Evolutionary conservation across 2,113 vertebrate genomes (phyloP).

Genomic region (Drymodes brunneopygia): DNA sequence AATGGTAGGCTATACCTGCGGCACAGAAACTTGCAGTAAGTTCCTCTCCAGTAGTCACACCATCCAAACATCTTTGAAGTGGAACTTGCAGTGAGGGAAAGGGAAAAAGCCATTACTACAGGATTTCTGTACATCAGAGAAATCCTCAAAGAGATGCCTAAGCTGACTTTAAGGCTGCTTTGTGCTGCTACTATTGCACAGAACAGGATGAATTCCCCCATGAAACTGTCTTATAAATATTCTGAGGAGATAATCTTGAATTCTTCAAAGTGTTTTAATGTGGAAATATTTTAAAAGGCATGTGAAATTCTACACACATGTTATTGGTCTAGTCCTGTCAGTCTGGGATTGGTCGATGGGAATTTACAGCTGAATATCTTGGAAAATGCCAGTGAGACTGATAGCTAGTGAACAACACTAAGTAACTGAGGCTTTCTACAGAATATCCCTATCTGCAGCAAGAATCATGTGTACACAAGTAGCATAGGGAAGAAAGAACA

Average conservation of each 20-base stretch:
- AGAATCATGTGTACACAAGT: background rate
- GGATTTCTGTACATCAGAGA: conserved; percentile 26
- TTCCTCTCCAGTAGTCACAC: background rate
- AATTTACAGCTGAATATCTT: background rate
- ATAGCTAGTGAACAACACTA: background rate
- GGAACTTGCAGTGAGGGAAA: background rate
- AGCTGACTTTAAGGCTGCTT: conserved; percentile 49
- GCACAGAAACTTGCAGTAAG: background rate
- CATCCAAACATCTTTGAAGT: background rate
- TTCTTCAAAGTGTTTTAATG: conserved; percentile 15
- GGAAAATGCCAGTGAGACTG: background rate
- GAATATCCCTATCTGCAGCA: background rate
- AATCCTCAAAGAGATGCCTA: conserved; percentile 34
- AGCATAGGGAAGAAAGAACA: background rate
- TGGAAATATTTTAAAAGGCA: background rate
- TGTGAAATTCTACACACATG: background rate
- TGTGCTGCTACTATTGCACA: background rate
- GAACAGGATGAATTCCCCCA: background rate
- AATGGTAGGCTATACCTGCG: background rate
- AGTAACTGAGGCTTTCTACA: background rate
- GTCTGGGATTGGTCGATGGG: background rate
- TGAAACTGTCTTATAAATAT: conserved; percentile 35
- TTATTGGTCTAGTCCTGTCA: background rate
- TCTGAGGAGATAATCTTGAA: conserved; percentile 31
- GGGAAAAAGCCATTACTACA: background rate